Percentiles rank a stretch among this genome's conserved stretches.
Evolutionary conservation across 1,140 invertebrate genomes (phyloP).

Genomic region (Nasonia vitripennis): DNA sequence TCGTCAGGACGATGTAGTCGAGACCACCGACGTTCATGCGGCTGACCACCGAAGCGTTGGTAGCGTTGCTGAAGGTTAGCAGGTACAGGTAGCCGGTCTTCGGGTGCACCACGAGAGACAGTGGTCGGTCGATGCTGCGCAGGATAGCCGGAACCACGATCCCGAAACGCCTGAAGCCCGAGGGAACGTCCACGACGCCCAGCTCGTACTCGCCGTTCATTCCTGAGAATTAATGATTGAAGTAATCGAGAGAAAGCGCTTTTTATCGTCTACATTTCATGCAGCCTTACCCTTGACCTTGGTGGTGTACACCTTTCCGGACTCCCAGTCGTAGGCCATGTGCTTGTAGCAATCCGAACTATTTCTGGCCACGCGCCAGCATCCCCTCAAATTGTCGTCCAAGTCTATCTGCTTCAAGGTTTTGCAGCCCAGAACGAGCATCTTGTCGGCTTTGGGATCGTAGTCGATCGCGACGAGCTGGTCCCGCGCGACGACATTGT

Average conservation of each 20-base stretch:
- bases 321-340: conserved; percentile 15
- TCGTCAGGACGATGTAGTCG: background rate
- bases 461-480: conserved; percentile 9
- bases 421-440: background rate
- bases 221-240: background rate
- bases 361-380: background rate
- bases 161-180: conserved; percentile 4
- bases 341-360: conserved; percentile 4
- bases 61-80: background rate
- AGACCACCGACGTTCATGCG: background rate
- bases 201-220: conserved; percentile 8
- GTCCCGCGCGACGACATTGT: background rate
- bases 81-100: conserved; percentile 26
- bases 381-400: conserved; percentile 14
- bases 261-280: background rate
- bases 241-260: background rate
- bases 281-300: conserved; percentile 8
- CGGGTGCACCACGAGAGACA: conserved; percentile 16
- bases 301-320: conserved; percentile 15
- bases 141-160: background rate
- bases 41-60: background rate
- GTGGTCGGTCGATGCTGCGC: conserved; percentile 11
- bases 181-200: background rate
- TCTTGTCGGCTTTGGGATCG: conserved; percentile 3
- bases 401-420: conserved; percentile 12